Conservation (phyloP, 2,888 invertebrate genomes). For the Kuschelorhynchus macadamiae region DNA sequence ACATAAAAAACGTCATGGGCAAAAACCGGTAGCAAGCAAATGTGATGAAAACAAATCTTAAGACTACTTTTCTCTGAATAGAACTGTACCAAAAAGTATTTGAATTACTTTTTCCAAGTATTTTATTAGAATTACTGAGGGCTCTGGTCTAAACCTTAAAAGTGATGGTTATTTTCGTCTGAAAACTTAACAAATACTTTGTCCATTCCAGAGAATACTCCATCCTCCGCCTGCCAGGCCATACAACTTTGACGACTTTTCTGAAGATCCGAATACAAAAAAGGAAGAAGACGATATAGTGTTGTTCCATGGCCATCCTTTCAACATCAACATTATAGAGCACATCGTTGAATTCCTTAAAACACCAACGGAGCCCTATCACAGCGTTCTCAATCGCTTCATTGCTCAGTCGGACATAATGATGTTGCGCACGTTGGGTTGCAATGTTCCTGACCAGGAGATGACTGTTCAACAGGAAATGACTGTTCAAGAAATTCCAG, state of each 20-base stretch:
- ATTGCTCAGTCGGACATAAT: background rate
- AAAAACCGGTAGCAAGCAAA: too few relatives aligned
- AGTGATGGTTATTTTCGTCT: too few relatives aligned
- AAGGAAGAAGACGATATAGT: conserved; percentile 40
- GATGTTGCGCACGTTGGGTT: conserved; percentile 29
- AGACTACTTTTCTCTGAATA: too few relatives aligned
- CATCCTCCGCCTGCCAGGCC: background rate
- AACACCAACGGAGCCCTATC: conserved; percentile 25
- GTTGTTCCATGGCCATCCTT: conserved; percentile 38
- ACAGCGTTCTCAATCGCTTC: conserved; percentile 31
- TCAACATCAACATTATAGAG: conserved; percentile 44
- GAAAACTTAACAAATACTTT: too few relatives aligned
- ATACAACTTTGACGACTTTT: too few relatives aligned
- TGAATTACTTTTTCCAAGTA: too few relatives aligned
- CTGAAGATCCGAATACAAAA: too few relatives aligned
- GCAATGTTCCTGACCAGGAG: conserved; percentile 19
- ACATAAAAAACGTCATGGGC: too few relatives aligned
- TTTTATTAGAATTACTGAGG: too few relatives aligned
- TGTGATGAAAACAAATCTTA: too few relatives aligned
- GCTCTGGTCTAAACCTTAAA: too few relatives aligned
- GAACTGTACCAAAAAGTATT: too few relatives aligned
- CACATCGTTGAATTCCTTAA: conserved; percentile 41
- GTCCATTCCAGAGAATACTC: conserved; percentile 34
- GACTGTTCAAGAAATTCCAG: background rate
- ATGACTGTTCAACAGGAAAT: background rate